These are phyloP conservation scores for Nibea albiflora DNA, from an alignment of 2,113 vertebrate species.

Conservation along the genomic window DNA sequence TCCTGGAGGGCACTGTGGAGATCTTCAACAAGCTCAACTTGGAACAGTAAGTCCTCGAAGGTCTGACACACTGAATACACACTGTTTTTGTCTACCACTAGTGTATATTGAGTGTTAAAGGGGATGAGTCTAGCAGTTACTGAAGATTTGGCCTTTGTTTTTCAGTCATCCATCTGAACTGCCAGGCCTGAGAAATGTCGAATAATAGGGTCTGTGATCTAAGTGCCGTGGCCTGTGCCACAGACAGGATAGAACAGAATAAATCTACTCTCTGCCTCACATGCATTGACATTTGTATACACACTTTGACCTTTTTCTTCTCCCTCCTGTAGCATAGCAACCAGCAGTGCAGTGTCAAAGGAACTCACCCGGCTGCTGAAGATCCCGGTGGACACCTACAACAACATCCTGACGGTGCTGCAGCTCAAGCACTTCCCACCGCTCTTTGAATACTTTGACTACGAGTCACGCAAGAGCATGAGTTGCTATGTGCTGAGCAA, in stretches of 20 bases:
- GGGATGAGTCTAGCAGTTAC: not conserved
- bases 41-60: constrained; percentile 90
- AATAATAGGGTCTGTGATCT: too few species aligned
- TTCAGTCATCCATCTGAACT: not conserved
- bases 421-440: constrained; percentile 97
- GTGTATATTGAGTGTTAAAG: not conserved
- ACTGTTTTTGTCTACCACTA: not conserved
- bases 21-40: constrained; percentile 99
- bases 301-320: not conserved
- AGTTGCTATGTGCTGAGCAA: constrained; percentile 98
- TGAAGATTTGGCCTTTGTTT: not conserved
- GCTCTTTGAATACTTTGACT: constrained; percentile 98
- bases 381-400: constrained; percentile 98
- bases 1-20: constrained; percentile 97
- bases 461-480: constrained; percentile 98
- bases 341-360: constrained; percentile 98
- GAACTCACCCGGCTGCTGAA: constrained; percentile 97
- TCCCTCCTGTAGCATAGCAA: constrained; percentile 89
- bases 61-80: not conserved
- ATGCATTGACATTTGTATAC: not conserved
- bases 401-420: constrained; percentile 95
- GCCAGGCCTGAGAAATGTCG: not conserved
- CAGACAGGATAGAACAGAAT: not conserved
- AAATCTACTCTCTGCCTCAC: not conserved
- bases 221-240: not conserved